Percentiles rank a stretch among this genome's conserved stretches.
Conservation (phyloP, 35 echinoderm and acorn worm genomes). For the Stichopus chloronotus region DNA sequence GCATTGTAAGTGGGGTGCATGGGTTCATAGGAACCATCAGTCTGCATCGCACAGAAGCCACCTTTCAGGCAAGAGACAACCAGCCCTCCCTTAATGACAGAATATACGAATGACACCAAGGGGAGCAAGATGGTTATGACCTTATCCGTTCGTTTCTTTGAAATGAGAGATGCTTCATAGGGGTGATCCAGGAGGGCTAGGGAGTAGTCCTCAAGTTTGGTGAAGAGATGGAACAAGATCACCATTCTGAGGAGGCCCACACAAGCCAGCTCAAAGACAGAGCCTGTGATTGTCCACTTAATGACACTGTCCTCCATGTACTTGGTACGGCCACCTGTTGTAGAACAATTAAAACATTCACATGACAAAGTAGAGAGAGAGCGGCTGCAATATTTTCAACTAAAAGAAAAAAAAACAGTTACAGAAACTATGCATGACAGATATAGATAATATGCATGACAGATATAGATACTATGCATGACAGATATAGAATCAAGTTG, state of each 20-base stretch:
- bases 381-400: too few species aligned
- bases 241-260: conserved; percentile 76
- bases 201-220: conserved; percentile 84
- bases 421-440: too few species aligned
- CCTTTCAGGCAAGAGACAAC: conserved; percentile 62
- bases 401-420: too few species aligned
- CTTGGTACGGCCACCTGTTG: conserved; percentile 75
- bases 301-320: conserved; percentile 82
- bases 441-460: too few species aligned
- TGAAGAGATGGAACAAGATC: conserved; percentile 81
- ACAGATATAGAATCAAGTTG: too few species aligned
- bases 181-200: conserved; percentile 73
- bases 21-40: conserved; percentile 50
- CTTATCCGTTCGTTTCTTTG: conserved; percentile 52
- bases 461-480: too few species aligned
- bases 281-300: conserved; percentile 78
- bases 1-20: conserved; percentile 92
- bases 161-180: conserved; percentile 59
- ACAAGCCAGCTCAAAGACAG: conserved; percentile 89
- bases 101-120: conserved; percentile 70
- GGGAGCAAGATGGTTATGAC: conserved; percentile 69
- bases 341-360: background rate
- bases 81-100: conserved; percentile 78
- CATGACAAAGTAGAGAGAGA: conserved; percentile 1
- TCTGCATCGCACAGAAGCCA: conserved; percentile 59